A percentile compares a stretch with the other conserved stretches of the same genome.
Conservation (phyloP, 2,888 invertebrate genomes). For the Cheilosia vernalis region DNA sequence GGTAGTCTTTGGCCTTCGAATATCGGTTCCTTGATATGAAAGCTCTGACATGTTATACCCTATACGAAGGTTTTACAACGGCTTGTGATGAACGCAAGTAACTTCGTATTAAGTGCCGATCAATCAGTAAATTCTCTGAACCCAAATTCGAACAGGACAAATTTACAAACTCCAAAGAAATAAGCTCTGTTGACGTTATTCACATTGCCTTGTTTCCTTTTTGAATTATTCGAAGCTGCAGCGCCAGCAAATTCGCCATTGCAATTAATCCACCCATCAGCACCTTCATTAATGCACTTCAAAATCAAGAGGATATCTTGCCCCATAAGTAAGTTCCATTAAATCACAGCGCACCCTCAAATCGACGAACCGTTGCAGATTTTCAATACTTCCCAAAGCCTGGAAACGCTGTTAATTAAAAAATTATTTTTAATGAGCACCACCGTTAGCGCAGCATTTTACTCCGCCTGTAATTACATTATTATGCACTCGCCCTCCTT, state of each 20-base stretch:
- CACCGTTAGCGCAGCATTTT: constrained; percentile 2
- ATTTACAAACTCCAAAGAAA: no score
- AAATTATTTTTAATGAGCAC: constrained; percentile 61
- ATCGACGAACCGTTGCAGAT: not conserved
- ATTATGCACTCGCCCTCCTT: constrained; percentile 16
- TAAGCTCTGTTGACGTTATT: no score
- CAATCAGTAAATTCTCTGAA: no score
- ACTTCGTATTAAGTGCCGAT: no score
- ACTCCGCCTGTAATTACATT: constrained; percentile 27
- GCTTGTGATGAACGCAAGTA: no score
- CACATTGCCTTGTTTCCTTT: no score
- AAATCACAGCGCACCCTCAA: not conserved
- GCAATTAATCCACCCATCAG: not conserved
- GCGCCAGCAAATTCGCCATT: not conserved
- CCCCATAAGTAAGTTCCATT: constrained; percentile 22
- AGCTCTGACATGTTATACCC: no score
- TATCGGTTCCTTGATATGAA: no score
- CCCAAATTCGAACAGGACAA: no score
- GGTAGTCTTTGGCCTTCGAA: no score
- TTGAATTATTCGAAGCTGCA: no score
- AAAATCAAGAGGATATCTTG: not conserved
- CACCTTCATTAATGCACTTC: not conserved
- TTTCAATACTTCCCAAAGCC: constrained; percentile 11
- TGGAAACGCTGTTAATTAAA: constrained; percentile 57
- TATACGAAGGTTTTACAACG: no score